Evolutionary conservation across 2,888 invertebrate species (phyloP).

Genomic region (Lasioglossum zephyrum): DNA sequence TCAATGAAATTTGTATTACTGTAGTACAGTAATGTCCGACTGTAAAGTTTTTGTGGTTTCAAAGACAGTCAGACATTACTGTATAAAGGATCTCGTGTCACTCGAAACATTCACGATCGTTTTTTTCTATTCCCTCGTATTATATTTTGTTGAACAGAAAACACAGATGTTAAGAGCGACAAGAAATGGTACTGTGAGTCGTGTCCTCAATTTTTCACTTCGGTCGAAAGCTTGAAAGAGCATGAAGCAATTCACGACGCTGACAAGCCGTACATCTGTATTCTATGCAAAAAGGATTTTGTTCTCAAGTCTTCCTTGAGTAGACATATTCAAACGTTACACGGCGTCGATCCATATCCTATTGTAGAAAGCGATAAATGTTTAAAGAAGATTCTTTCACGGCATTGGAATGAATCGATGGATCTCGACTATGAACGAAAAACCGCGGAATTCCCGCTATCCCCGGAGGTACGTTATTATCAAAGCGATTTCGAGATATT

Average conservation of each 20-base stretch:
- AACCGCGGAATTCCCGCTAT: constrained; percentile 51
- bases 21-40: neutral
- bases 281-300: constrained; percentile 86
- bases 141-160: constrained; percentile 63
- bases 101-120: neutral
- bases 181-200: constrained; percentile 81
- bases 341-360: constrained; percentile 85
- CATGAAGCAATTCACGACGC: constrained; percentile 79
- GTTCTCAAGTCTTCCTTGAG: constrained; percentile 84
- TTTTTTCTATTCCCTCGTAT: no score
- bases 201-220: constrained; percentile 79
- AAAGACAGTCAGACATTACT: no score
- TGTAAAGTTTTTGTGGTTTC: no score
- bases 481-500: neutral
- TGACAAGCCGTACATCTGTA: constrained; percentile 84
- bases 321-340: constrained; percentile 85
- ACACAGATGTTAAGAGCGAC: constrained; percentile 68
- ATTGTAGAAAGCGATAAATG: constrained; percentile 81
- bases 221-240: constrained; percentile 77
- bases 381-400: constrained; percentile 73
- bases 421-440: constrained; percentile 69
- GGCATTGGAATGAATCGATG: constrained; percentile 66
- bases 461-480: constrained; percentile 55
- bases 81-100: neutral
- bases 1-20: constrained; percentile 61